Conservation (phyloP, 2,888 invertebrate species). For the Drosophila emarginata region DNA sequence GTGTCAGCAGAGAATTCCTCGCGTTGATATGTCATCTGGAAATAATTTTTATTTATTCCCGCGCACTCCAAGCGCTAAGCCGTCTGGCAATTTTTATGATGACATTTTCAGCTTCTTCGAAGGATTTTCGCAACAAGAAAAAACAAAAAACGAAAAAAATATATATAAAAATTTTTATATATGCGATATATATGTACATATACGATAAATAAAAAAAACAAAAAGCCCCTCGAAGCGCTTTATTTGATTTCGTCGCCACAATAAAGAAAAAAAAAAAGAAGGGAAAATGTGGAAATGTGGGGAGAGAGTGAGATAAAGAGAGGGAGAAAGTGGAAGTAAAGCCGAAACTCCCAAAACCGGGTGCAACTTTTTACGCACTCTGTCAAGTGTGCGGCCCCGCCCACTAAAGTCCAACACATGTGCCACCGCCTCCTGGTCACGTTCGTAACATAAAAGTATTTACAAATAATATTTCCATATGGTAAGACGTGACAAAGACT, state of each 20-base stretch:
- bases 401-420: constrained; percentile 44
- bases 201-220: constrained; percentile 14
- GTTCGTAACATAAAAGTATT: constrained; percentile 80
- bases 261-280: constrained; percentile 49
- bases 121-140: constrained; percentile 65
- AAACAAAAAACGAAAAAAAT: constrained; percentile 1
- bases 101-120: constrained; percentile 72
- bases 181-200: constrained; percentile 43
- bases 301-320: constrained; percentile 3
- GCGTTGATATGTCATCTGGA: constrained; percentile 78
- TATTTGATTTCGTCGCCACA: constrained; percentile 77
- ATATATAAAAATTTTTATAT: constrained; percentile 71
- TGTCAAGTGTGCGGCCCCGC: constrained; percentile 32
- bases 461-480: constrained; percentile 81
- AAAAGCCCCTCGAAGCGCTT: constrained; percentile 54
- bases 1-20: constrained; percentile 68
- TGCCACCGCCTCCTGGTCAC: constrained; percentile 73
- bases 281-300: constrained; percentile 6
- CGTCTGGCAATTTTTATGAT: constrained; percentile 76
- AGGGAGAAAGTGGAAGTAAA: not conserved
- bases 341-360: constrained; percentile 12
- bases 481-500: constrained; percentile 81
- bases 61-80: constrained; percentile 58
- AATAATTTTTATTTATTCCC: constrained; percentile 75
- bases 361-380: constrained; percentile 34